Conservation (phyloP, 2,888 invertebrate species). For the Chironomus riparius region DNA sequence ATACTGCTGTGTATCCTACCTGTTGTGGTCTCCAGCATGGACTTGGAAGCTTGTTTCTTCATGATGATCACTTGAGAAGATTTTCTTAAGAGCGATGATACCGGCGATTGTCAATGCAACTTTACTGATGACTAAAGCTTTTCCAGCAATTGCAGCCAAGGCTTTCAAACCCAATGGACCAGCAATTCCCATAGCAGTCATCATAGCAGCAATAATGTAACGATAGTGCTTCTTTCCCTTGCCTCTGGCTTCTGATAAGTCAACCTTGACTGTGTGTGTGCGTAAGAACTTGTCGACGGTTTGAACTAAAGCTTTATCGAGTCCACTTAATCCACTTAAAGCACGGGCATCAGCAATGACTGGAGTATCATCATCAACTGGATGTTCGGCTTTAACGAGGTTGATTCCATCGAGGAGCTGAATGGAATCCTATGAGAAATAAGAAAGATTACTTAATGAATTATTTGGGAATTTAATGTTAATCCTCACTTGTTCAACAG, state of each 20-base stretch:
- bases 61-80: constrained; percentile 57
- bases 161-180: constrained; percentile 62
- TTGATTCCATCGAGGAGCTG: constrained; percentile 52
- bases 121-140: constrained; percentile 63
- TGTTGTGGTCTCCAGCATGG: constrained; percentile 55
- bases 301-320: constrained; percentile 45
- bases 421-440: constrained; percentile 45
- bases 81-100: constrained; percentile 61
- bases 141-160: constrained; percentile 59
- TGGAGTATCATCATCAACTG: constrained; percentile 41
- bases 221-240: constrained; percentile 37
- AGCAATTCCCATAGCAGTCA: constrained; percentile 57
- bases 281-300: constrained; percentile 53
- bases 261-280: constrained; percentile 56
- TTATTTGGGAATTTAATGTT: neutral
- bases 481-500: constrained; percentile 47
- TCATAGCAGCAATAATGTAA: constrained; percentile 52
- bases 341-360: constrained; percentile 49
- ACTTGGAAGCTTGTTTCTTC: constrained; percentile 59
- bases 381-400: constrained; percentile 50
- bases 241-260: constrained; percentile 42
- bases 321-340: constrained; percentile 47
- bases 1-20: constrained; percentile 36
- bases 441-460: neutral
- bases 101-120: constrained; percentile 63